phyloP scores from a whole-genome alignment of 2,888 invertebrate species.

The Flexamia atlantica region DNA sequence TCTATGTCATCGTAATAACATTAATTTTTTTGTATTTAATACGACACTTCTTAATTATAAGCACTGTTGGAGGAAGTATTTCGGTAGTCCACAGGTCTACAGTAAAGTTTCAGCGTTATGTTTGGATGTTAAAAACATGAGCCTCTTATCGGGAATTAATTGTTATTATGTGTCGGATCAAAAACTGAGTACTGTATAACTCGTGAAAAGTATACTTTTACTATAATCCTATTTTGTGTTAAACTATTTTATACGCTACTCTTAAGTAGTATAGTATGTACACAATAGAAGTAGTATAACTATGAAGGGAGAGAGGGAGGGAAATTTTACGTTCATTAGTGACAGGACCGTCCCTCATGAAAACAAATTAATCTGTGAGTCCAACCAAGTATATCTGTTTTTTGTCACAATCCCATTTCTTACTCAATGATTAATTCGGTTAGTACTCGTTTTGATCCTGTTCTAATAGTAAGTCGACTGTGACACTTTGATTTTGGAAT shows the following conservation, averaged over 20 bases:
- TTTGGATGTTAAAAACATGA: background rate
- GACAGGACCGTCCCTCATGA: no score
- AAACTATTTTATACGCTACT: background rate
- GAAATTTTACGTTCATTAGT: no score
- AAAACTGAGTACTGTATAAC: background rate
- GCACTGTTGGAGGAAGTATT: background rate
- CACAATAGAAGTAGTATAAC: no score
- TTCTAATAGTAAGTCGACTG: no score
- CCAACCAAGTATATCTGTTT: no score
- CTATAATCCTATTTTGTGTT: background rate
- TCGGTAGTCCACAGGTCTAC: background rate
- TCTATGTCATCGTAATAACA: background rate
- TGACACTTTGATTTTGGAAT: no score
- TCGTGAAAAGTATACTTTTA: background rate
- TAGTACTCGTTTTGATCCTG: no score
- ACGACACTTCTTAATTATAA: constrained; percentile 1
- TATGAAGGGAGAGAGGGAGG: no score
- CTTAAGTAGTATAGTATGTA: background rate
- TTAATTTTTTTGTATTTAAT: constrained; percentile 18
- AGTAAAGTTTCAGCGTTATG: background rate
- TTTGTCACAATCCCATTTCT: no score
- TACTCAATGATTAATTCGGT: no score
- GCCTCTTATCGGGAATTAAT: background rate
- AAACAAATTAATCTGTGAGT: no score
- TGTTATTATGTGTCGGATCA: background rate